These are phyloP conservation scores for Heterotis niloticus DNA, from an alignment of 2,113 vertebrate species.

Conservation along the genomic window DNA sequence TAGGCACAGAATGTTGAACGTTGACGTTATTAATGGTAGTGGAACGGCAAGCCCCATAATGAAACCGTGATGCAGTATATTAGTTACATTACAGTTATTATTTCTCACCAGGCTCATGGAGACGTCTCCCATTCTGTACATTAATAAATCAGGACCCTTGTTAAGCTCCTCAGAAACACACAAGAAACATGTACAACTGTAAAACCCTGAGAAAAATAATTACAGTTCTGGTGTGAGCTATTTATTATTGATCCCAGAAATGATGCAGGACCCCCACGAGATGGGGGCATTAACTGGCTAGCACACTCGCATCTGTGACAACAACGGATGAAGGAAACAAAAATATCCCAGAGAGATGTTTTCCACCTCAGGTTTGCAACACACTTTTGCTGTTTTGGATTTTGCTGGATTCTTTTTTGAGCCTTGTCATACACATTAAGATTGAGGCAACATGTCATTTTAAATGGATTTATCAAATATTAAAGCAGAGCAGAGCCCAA, in stretches of 20 bases:
- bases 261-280: not conserved
- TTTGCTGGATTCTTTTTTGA: slow-evolving; percentile 27
- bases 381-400: slow-evolving; percentile 9
- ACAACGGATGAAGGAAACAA: not conserved
- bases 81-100: slow-evolving; percentile 1
- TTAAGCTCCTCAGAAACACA: slow-evolving; percentile 1
- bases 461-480: slow-evolving; percentile 59
- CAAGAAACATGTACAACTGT: not conserved
- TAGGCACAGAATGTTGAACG: not conserved
- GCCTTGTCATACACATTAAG: slow-evolving; percentile 37
- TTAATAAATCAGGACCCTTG: slow-evolving; percentile 14
- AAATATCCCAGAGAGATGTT: not conserved
- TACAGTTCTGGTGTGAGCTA: slow-evolving; percentile 1
- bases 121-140: slow-evolving; percentile 10
- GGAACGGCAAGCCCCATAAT: not conserved
- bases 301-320: no score
- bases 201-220: not conserved
- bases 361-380: slow-evolving; percentile 27
- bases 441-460: slow-evolving; percentile 49
- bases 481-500: slow-evolving; percentile 47
- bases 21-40: slow-evolving; percentile 1
- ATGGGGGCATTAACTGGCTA: not conserved
- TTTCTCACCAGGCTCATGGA: slow-evolving; percentile 2
- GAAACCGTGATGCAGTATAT: not conserved
- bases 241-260: not conserved